These are phyloP conservation scores for Radopholus similis DNA, from an alignment of 1,140 invertebrate genomes.

Conservation along the genomic window DNA sequence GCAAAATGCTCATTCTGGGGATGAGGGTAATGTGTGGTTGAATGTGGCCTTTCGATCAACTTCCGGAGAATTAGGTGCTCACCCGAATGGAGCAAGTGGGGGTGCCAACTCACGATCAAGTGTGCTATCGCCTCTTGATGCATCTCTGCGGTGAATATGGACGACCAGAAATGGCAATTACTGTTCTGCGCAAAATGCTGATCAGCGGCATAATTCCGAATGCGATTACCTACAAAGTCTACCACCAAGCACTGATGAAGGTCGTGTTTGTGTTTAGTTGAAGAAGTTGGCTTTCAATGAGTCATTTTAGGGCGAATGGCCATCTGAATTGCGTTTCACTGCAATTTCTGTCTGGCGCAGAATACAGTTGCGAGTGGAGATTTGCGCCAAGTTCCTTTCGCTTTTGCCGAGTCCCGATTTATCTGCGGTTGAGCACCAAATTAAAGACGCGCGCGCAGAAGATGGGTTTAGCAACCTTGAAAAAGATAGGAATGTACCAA, in stretches of 20 bases:
- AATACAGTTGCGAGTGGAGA: constrained; percentile 22
- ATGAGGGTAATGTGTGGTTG: constrained; percentile 41
- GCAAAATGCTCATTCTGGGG: constrained; percentile 64
- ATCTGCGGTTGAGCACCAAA: background rate
- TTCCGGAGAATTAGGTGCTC: constrained; percentile 28
- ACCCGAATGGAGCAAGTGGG: constrained; percentile 33
- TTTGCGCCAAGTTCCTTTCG: constrained; percentile 18
- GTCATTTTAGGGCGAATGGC: constrained; percentile 46
- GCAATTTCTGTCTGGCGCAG: constrained; percentile 43
- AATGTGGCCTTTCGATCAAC: background rate
- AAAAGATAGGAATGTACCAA: background rate
- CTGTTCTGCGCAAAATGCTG: constrained; percentile 90
- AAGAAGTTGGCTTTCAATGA: constrained; percentile 15
- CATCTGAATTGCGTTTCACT: constrained; percentile 33
- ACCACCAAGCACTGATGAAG: constrained; percentile 64
- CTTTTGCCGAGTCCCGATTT: background rate
- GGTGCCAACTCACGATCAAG: constrained; percentile 65
- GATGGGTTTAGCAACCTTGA: background rate
- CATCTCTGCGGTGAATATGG: constrained; percentile 91
- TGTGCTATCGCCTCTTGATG: constrained; percentile 96
- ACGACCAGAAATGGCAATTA: constrained; percentile 86
- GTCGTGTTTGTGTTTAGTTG: background rate
- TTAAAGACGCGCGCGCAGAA: background rate
- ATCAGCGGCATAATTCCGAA: constrained; percentile 87
- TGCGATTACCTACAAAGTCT: constrained; percentile 91